Evolutionary conservation across 1,140 invertebrate genomes (phyloP).

Genomic region (Neodiprion fabricii): DNA sequence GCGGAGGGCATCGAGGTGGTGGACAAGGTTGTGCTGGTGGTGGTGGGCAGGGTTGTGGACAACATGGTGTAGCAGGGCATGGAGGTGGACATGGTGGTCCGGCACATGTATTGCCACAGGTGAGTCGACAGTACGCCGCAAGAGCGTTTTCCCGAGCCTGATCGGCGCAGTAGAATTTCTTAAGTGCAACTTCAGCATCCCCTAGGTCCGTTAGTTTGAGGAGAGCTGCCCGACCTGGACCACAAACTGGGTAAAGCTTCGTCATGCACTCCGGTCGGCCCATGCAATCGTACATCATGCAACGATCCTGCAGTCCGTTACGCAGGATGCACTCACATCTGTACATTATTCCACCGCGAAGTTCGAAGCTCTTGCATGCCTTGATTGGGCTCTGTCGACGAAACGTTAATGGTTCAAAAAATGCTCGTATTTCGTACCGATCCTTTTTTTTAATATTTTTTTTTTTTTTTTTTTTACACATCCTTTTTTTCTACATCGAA

Average conservation of each 20-base stretch:
- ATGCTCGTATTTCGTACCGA: slow-evolving; percentile 1
- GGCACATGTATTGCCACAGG: slow-evolving; percentile 25
- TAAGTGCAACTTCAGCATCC: slow-evolving; percentile 40
- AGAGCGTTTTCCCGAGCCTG: slow-evolving; percentile 42
- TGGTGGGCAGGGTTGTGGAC: slow-evolving; percentile 6
- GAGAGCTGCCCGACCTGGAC: slow-evolving; percentile 60
- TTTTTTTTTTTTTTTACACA: too few species aligned
- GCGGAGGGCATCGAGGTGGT: slow-evolving; percentile 13
- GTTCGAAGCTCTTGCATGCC: slow-evolving; percentile 67
- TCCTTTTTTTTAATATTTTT: too few species aligned
- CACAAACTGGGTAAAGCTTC: slow-evolving; percentile 71
- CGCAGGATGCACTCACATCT: slow-evolving; percentile 76
- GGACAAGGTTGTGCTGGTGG: neutral
- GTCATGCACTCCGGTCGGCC: slow-evolving; percentile 72
- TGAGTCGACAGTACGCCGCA: slow-evolving; percentile 46
- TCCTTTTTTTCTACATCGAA: neutral
- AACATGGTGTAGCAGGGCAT: slow-evolving; percentile 17
- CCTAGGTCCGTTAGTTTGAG: slow-evolving; percentile 51
- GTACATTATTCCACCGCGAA: slow-evolving; percentile 70
- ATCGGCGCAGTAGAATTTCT: slow-evolving; percentile 47
- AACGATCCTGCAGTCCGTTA: slow-evolving; percentile 80
- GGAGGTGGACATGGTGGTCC: slow-evolving; percentile 14
- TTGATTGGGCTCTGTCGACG: slow-evolving; percentile 40
- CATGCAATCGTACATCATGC: slow-evolving; percentile 71
- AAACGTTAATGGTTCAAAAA: slow-evolving; percentile 3